phyloP scores from a whole-genome alignment of 1,140 invertebrate genomes.

The Plutomurus gul region DNA sequence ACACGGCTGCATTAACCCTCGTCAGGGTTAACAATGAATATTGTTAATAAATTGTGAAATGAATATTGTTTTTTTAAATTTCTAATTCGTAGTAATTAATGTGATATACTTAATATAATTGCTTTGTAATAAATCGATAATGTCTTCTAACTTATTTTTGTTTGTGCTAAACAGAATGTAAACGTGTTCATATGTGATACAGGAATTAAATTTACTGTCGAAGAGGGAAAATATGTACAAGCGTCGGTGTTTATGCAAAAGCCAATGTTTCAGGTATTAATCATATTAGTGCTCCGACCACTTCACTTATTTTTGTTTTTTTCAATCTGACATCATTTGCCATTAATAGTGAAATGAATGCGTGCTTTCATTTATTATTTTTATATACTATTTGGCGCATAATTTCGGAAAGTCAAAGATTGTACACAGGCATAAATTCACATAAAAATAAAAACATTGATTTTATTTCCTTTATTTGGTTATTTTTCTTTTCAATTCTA shows the following conservation, averaged over 20 bases:
- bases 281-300: too few species aligned
- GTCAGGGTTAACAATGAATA: too few species aligned
- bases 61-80: too few species aligned
- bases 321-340: too few species aligned
- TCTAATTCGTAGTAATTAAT: too few species aligned
- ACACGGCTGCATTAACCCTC: too few species aligned
- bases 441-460: background rate
- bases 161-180: background rate
- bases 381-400: background rate
- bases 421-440: background rate
- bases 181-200: slow-evolving; percentile 31
- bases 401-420: background rate
- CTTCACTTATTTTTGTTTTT: too few species aligned
- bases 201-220: slow-evolving; percentile 37
- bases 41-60: too few species aligned
- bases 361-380: too few species aligned
- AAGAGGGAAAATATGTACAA: slow-evolving; percentile 44
- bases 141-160: background rate
- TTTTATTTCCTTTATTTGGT: too few species aligned
- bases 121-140: slow-evolving; percentile 2
- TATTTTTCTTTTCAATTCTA: background rate
- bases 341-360: too few species aligned
- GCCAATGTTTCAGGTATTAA: slow-evolving; percentile 30
- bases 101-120: background rate
- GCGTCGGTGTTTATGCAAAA: slow-evolving; percentile 15